phyloP scores from a whole-genome alignment of 2,797 vertebrate genomes.

The Brotula barbata region DNA sequence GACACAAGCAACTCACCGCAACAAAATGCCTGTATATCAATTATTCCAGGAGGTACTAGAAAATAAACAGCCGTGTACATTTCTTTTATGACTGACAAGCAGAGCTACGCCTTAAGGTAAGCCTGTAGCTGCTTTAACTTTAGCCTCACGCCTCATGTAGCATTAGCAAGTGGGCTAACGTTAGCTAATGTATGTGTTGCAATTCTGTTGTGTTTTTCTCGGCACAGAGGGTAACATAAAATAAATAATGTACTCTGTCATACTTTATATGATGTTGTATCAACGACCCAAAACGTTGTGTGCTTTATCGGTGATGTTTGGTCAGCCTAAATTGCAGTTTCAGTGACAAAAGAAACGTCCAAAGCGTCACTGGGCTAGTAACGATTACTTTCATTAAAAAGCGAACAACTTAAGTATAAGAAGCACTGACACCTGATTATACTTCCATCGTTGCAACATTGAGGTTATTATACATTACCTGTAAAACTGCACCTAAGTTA shows the following conservation, averaged over 20 bases:
- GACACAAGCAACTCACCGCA: background rate
- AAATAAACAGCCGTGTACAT: background rate
- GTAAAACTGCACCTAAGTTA: too few relatives aligned
- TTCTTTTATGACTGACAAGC: background rate
- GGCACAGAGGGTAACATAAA: background rate
- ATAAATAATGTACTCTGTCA: too few relatives aligned
- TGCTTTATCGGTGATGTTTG: background rate
- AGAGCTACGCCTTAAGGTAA: slow-evolving; percentile 33
- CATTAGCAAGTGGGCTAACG: slow-evolving; percentile 20
- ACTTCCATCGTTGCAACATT: too few relatives aligned
- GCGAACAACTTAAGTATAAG: too few relatives aligned
- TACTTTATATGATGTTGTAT: too few relatives aligned
- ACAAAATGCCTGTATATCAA: slow-evolving; percentile 14
- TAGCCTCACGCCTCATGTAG: slow-evolving; percentile 16
- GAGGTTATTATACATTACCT: too few relatives aligned
- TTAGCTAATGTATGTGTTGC: slow-evolving; percentile 1
- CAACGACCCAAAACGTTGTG: accelerated
- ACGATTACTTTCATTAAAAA: too few relatives aligned
- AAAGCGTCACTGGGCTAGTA: too few relatives aligned
- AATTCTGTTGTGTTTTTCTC: background rate
- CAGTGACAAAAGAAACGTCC: too few relatives aligned
- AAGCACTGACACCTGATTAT: too few relatives aligned
- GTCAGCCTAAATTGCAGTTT: too few relatives aligned
- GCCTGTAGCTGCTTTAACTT: background rate
- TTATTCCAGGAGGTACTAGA: background rate